Base-by-base conservation (phyloP, 2,113 vertebrate genomes). In the Onychorhynchus coronatus region DNA sequence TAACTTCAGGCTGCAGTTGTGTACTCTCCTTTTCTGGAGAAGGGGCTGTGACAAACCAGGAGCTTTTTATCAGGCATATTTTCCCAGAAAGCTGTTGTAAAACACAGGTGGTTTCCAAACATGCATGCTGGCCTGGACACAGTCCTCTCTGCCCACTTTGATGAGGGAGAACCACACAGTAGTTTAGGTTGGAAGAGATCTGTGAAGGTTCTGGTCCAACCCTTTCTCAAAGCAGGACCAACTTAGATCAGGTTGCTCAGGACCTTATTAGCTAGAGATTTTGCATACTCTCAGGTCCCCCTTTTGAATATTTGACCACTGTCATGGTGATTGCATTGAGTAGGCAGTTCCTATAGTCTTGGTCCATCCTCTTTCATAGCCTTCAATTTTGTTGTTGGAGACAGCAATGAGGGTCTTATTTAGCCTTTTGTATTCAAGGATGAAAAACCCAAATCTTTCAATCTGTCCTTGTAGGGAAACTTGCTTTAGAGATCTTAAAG, bases 101-200 rank as follows among this genome's bases (percentile, higher is more conserved):
- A 75, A 65, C 35, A 62, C 30, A 58, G 17, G 11, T 41, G 21
- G 9, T 65, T 91, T 85, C 50, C 56, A 89, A 84, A 75, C 3
- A 2, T 4, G 3, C 0, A 0, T 67, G 16, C 18, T 67, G 5
- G 27, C 37, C 52, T 68, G 63, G 11, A 83, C 6, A 18, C 0
- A 0, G 2, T 61, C 72, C 67, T 72, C 52, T 74, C 20, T 65
- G 31, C 5, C 2, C 7, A 4, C 18, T 75, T 88, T 31, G 14
- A 12, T 88, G 41, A 65, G 39, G 30, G 2, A 53, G 46, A 63
- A 17, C 8, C 27, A 55, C 33, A 16, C 44, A 74, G 35, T 3
- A 46, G 7, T 61, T 85, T 6, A 37, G 8, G 5, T 49, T 71
- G 42, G 65, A 83, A 62, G 50, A 65, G 6, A 55, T 7, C 5